These are phyloP conservation scores for Trachelus tabidus DNA, from an alignment of 2,888 invertebrate genomes.

Conservation along the genomic window DNA sequence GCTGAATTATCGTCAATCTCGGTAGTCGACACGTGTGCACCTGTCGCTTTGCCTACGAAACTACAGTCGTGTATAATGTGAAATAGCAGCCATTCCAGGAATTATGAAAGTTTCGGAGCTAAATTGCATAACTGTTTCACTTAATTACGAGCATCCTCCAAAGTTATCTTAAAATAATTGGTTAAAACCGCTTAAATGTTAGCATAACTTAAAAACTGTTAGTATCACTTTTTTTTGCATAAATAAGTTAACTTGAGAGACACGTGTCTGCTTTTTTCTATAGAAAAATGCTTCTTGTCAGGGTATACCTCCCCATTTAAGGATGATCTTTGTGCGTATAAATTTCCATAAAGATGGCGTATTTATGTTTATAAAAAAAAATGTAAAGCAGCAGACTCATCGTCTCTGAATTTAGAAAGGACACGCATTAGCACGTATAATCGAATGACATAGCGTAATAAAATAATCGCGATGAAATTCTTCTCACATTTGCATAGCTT, in stretches of 20 bases:
- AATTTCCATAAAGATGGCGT: background rate
- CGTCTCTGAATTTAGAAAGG: background rate
- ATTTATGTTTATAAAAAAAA: background rate
- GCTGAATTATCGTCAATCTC: too few species aligned
- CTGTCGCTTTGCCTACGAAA: too few species aligned
- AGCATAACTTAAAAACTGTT: background rate
- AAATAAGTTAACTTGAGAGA: background rate
- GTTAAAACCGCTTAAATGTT: background rate
- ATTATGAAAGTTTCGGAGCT: background rate
- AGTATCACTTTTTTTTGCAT: background rate
- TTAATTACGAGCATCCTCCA: background rate
- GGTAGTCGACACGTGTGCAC: too few species aligned
- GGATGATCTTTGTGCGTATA: background rate
- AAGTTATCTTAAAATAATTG: background rate
- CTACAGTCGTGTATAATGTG: too few species aligned
- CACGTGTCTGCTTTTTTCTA: background rate
- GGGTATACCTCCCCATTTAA: background rate
- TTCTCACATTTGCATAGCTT: background rate
- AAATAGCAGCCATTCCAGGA: background rate
- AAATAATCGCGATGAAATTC: background rate
- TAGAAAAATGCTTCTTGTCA: background rate
- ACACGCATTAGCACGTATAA: background rate
- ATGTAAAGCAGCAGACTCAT: background rate
- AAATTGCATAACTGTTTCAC: background rate
- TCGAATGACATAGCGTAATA: background rate